Percentiles rank a stretch among this genome's conserved stretches.
These are phyloP conservation scores for Periophthalmodon schlosseri DNA, from an alignment of 2,113 vertebrate genomes.

Conservation along the genomic window DNA sequence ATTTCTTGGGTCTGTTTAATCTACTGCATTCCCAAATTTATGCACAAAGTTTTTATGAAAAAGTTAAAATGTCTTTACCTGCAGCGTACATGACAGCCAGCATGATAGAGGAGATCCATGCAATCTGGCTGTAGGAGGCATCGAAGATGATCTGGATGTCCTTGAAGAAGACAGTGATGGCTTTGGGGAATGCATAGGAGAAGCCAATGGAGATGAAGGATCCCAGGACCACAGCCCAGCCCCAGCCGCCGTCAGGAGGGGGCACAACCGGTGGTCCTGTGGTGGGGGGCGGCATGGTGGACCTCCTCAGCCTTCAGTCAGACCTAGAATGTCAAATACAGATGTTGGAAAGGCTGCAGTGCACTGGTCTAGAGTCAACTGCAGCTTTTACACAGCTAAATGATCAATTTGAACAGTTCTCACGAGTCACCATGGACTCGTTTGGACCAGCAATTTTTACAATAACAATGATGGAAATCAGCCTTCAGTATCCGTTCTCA, in stretches of 20 bases:
- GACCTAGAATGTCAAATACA: slow-evolving; percentile 36
- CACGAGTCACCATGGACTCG: background rate
- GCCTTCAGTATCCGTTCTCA: slow-evolving; percentile 1
- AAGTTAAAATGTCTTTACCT: slow-evolving; percentile 77
- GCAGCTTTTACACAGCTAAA: background rate
- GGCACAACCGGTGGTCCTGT: slow-evolving; percentile 45
- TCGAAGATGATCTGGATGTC: slow-evolving; percentile 92
- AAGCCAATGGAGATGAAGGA: slow-evolving; percentile 97
- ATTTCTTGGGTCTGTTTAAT: background rate
- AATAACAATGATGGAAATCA: background rate
- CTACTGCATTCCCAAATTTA: background rate
- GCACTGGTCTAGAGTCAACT: background rate
- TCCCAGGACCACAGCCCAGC: slow-evolving; percentile 90
- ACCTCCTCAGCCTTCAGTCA: slow-evolving; percentile 28
- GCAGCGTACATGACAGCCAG: slow-evolving; percentile 98
- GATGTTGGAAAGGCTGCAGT: background rate
- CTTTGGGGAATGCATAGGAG: slow-evolving; percentile 97
- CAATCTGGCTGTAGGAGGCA: slow-evolving; percentile 88
- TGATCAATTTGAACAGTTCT: background rate
- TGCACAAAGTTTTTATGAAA: background rate
- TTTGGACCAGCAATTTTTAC: background rate
- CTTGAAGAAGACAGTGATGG: slow-evolving; percentile 95
- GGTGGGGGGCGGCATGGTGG: slow-evolving; percentile 80
- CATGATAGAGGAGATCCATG: slow-evolving; percentile 98
- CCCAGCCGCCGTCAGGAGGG: slow-evolving; percentile 96